Evolutionary conservation across 2,888 invertebrate species (phyloP).

Genomic region (Troides oblongomaculatus): DNA sequence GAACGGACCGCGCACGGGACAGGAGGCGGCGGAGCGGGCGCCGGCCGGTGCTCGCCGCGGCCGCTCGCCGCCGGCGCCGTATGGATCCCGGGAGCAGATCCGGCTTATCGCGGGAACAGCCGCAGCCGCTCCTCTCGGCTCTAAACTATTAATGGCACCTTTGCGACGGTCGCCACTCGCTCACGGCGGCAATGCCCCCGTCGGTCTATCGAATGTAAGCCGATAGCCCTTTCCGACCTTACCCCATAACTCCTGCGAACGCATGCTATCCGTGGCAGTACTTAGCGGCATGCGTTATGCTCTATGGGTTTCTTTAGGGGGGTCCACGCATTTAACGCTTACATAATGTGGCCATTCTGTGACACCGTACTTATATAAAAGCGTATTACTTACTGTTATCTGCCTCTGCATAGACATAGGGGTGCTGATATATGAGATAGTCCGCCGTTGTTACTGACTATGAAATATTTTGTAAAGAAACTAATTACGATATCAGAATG

Average conservation of each 20-base stretch:
- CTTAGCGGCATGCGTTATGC: too few species aligned
- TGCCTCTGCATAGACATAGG: too few species aligned
- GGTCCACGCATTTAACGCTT: too few species aligned
- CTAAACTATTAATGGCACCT: slow-evolving; percentile 42
- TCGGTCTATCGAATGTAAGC: background rate
- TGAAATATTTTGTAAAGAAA: too few species aligned
- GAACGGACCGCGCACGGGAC: slow-evolving; percentile 7
- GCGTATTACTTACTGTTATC: too few species aligned
- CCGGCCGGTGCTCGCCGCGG: slow-evolving; percentile 62
- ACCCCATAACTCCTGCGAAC: background rate
- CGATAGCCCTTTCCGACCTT: background rate
- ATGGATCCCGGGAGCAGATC: slow-evolving; percentile 49
- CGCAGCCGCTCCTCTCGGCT: slow-evolving; percentile 37
- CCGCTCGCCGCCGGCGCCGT: slow-evolving; percentile 51
- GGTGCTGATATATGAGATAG: too few species aligned
- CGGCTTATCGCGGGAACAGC: slow-evolving; percentile 58
- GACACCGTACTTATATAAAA: too few species aligned
- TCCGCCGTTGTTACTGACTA: too few species aligned
- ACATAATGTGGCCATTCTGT: too few species aligned
- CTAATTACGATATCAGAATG: too few species aligned
- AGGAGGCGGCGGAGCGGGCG: slow-evolving; percentile 29
- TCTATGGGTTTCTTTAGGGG: too few species aligned
- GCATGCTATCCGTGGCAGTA: too few species aligned
- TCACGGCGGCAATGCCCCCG: background rate
- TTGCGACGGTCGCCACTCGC: slow-evolving; percentile 8